Evolutionary conservation across 2,888 invertebrate genomes (phyloP), one percentile per base, ranked within the genome.

Genomic region (Bombyx huttoni): DNA sequence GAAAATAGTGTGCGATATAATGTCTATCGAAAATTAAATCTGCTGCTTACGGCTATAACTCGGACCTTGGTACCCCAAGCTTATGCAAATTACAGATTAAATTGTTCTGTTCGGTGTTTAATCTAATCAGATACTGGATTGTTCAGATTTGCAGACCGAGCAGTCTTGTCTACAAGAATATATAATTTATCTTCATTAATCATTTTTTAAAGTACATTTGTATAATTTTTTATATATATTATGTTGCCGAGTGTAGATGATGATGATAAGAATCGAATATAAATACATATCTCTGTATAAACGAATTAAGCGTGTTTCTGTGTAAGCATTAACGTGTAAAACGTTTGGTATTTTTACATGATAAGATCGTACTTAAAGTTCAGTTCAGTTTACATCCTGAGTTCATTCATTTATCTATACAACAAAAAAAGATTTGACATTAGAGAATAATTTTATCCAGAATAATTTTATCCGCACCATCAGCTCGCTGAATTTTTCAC

Each of bases 81-180:
- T 8, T 52, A 52, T 52, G 49, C 47, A 50, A 52, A 52, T 50
- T n/a, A 13, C 13, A 33, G 13, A 40, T 12, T 13, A 35, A 49
- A 40, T 35, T 47, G 24, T 50, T 35, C 49, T 46, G 46, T 49
- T 46, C 12, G 46, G 34, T 40, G 34, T 13, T 48, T 46, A 14
- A 48, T 46, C 52, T 45, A 51, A 49, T 34, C 34, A 40, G 47
- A 34, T 35, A 52, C 50, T 24, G 13, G 47, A 34, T 9, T 50
- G 40, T 40, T 40, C 12, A 12, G 40, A 40, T 40, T 40, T 40
- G 40, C 6, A 40, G 24, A 24, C 24, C 40, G 40, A 40, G 40
- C 40, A 6, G 40, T 40, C 40, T 3, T 40, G 40, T 40, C 40
- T 5, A 40, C 40, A 40, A 10, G 40, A 8, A 5, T 40, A 40